Evolutionary conservation across 2,113 vertebrate genomes (phyloP), one percentile per base, ranked within the genome.

Genomic region (Apodemus sylvaticus): DNA sequence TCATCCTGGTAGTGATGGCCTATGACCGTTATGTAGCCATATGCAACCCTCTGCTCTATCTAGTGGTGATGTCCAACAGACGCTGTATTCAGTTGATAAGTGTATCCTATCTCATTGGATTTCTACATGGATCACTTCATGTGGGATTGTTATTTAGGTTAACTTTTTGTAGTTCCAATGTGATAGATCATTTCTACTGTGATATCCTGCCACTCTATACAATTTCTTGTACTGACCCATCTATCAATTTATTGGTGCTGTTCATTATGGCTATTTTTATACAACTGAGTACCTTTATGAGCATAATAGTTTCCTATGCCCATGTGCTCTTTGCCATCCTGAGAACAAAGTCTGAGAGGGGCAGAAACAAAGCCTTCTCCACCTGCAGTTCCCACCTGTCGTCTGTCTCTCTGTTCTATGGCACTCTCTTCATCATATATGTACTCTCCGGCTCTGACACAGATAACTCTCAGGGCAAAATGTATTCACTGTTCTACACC

Each of bases 141-240:
- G 64, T 86, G 53, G 85, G 85, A 70, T 16, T 86, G 42, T 26
- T 86, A 53, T 70, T 86, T 70, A 48, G 85, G 31, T 16, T 86
- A 70, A 86, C 31, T 0, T 86, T 97, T 86, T 97, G 92, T 62
- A 94, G 16, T 29, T 93, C 92, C 13, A 97, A 93, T 48, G 60
- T 91, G 88, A 74, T 95, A 34, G 86, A 90, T 22, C 90, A 97
- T 90, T 97, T 94, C 78, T 96, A 77, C 22, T 96, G 96, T 88
- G 96, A 98, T 16, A 93, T 96, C 9, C 86, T 94, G 31, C 78
- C 78, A 45, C 64, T 97, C 7, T 85, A 93, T 42, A 45, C 68
- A 86, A 90, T 98, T 94, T 97, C 97, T 76, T 98, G 96, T 31
- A 96, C 79, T 55, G 85, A 97, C 0, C 81, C 94, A 68, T 97